phyloP scores from a whole-genome alignment of 2,888 invertebrate genomes.

The Tridacna gigas region DNA sequence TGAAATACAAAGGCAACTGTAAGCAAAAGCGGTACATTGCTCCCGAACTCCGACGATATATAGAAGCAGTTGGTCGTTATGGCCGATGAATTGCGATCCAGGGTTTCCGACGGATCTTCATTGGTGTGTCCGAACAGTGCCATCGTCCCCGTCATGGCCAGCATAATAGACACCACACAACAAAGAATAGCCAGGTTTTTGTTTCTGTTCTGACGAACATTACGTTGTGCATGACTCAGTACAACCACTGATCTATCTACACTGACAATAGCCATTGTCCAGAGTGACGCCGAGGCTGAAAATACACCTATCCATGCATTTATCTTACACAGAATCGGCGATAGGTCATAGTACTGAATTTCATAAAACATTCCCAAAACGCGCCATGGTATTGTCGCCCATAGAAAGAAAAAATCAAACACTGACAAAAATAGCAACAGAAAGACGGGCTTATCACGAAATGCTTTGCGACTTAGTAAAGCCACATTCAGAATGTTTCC shows the following conservation, averaged over 20 bases:
- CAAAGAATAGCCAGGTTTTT: background rate
- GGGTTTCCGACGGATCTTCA: background rate
- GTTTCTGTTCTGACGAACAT: background rate
- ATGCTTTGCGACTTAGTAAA: background rate
- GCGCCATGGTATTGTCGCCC: background rate
- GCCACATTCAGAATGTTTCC: background rate
- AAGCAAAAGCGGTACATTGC: background rate
- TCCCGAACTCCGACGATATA: no score
- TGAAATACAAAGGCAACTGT: background rate
- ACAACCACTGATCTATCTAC: background rate
- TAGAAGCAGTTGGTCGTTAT: no score
- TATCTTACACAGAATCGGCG: background rate
- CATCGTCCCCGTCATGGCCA: background rate
- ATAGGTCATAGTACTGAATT: background rate
- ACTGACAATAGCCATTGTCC: background rate
- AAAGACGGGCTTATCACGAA: constrained; percentile 3
- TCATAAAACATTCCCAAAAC: background rate
- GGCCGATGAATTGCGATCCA: background rate
- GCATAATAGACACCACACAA: background rate
- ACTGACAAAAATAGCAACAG: background rate
- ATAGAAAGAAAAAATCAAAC: background rate
- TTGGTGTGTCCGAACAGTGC: background rate
- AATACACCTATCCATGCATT: background rate
- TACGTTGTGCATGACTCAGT: background rate
- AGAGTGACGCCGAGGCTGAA: background rate